Evolutionary conservation across 2,888 invertebrate species (phyloP), one percentile per base, ranked within the genome.

Genomic region (Tenodera sinensis): DNA sequence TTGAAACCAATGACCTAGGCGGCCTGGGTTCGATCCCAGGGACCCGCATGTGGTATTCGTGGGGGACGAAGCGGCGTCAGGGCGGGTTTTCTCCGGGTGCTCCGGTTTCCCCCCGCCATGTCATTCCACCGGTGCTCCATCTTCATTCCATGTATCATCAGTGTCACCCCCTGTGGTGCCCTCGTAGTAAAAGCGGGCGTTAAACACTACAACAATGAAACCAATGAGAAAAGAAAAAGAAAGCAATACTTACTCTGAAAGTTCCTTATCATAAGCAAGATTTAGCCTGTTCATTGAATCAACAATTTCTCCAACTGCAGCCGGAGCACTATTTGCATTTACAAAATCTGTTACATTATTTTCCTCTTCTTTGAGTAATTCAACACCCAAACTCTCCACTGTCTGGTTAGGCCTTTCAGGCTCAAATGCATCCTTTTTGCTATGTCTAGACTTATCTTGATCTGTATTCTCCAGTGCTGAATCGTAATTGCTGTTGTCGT

Each of bases 401-500:
- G 28, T 83, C n/a, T 83, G 25, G 27, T 82, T 83, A n/a, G 82
- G 30, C 27, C 87, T 87, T 6, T 83, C 87, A 12, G 83, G 54
- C 15, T 87, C 87, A 34, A 25, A 81, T 34, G 87, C 83, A 14
- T 87, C 83, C 28, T 87, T 87, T 87, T 84, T 87, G 42, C 89
- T 89, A 20, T 83, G 83, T 30, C 84, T 83, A 9, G 89, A 89
- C 81, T 82, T 87, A 54, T 89, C 89, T 30, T 83, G 89, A 27
- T 89, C 89, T 34, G 83, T 89, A 28, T 89, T 87, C 28, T 89
- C 89, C 34, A 89, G 47, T 27, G 89, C 89, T 15, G 89, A 89
- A 87, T 89, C 89, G 34, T 89, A 89, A 84, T 89, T 89, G 28
- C 89, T 89, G 28, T 89, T 87, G 42, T 89, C 89, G 30, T 89